Percentiles rank a stretch among this genome's conserved stretches.
Evolutionary conservation across 2,797 vertebrate species (phyloP).

Genomic region (Typhlichthys subterraneus): DNA sequence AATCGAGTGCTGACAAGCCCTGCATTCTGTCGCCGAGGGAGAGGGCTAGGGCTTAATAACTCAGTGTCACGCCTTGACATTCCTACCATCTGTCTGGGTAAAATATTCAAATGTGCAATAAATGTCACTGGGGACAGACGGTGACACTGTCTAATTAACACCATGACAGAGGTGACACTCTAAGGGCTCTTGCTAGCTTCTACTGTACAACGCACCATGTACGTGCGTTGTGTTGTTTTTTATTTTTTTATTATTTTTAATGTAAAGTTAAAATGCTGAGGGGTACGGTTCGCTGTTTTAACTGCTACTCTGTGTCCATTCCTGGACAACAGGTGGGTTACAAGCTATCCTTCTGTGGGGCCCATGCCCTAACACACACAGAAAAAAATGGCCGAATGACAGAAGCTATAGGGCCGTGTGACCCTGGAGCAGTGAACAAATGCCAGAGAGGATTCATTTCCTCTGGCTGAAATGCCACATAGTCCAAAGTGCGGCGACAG

Average conservation of each 20-base stretch:
- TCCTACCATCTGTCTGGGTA: conserved; percentile 85
- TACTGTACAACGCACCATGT: conserved; percentile 56
- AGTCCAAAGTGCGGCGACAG: conserved; percentile 11
- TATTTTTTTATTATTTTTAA: conserved; percentile 21
- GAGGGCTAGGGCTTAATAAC: conserved; percentile 82
- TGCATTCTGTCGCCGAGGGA: conserved; percentile 70
- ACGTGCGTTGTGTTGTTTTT: conserved; percentile 22
- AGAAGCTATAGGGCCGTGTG: conserved; percentile 62
- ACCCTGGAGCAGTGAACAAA: conserved; percentile 71
- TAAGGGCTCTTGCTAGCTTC: conserved; percentile 67
- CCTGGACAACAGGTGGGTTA: conserved; percentile 40
- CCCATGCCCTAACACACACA: conserved; percentile 42
- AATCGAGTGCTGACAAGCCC: conserved; percentile 76
- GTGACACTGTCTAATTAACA: conserved; percentile 84
- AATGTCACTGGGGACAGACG: conserved; percentile 81
- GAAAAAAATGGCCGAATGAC: conserved; percentile 63
- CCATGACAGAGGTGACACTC: conserved; percentile 80
- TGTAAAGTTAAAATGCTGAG: conserved; percentile 44
- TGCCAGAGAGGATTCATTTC: conserved; percentile 71
- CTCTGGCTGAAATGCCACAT: conserved; percentile 75
- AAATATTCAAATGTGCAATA: conserved; percentile 87
- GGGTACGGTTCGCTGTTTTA: conserved; percentile 34
- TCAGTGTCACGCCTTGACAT: conserved; percentile 84
- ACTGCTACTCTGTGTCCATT: conserved; percentile 43
- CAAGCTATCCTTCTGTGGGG: conserved; percentile 52